Conservation (phyloP, 2,113 vertebrate genomes). For the Coreoperca whiteheadi region DNA sequence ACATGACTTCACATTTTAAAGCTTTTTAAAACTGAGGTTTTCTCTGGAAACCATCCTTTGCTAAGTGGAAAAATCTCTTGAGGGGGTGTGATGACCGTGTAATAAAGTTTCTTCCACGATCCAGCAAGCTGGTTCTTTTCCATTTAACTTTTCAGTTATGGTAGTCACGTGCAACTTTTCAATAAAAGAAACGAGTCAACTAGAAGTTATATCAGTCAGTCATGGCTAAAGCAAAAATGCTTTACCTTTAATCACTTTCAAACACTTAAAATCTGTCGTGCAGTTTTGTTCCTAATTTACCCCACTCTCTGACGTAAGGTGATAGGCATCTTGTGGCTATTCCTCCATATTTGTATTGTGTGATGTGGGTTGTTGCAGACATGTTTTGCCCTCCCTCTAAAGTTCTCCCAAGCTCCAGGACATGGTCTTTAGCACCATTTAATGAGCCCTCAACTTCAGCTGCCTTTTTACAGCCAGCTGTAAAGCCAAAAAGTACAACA, state of each 20-base stretch:
- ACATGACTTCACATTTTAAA: neutral
- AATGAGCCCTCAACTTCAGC: slow-evolving; percentile 54
- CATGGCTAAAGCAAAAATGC: neutral
- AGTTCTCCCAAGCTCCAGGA: slow-evolving; percentile 53
- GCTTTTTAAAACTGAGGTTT: slow-evolving; percentile 35
- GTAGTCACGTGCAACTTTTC: slow-evolving; percentile 20
- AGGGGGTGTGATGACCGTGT: slow-evolving; percentile 10
- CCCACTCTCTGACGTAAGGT: slow-evolving; percentile 29
- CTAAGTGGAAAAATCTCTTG: slow-evolving; percentile 13
- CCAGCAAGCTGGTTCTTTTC: slow-evolving; percentile 33
- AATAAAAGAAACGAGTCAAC: slow-evolving; percentile 37
- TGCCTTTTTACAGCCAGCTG: slow-evolving; percentile 25
- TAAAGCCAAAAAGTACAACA: slow-evolving; percentile 56
- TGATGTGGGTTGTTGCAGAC: slow-evolving; percentile 57
- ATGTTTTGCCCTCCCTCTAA: slow-evolving; percentile 40
- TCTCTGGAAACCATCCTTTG: slow-evolving; percentile 22
- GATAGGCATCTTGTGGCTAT: slow-evolving; percentile 46
- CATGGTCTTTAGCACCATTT: slow-evolving; percentile 45
- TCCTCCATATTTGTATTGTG: slow-evolving; percentile 24
- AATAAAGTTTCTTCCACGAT: slow-evolving; percentile 48
- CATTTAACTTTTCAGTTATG: slow-evolving; percentile 17
- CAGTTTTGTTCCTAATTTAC: slow-evolving; percentile 22
- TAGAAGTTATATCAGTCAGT: neutral
- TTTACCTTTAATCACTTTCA: slow-evolving; percentile 11
- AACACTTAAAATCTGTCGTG: neutral